phyloP scores from a whole-genome alignment of 2,113 vertebrate species.

The Nyctereutes procyonoides region DNA sequence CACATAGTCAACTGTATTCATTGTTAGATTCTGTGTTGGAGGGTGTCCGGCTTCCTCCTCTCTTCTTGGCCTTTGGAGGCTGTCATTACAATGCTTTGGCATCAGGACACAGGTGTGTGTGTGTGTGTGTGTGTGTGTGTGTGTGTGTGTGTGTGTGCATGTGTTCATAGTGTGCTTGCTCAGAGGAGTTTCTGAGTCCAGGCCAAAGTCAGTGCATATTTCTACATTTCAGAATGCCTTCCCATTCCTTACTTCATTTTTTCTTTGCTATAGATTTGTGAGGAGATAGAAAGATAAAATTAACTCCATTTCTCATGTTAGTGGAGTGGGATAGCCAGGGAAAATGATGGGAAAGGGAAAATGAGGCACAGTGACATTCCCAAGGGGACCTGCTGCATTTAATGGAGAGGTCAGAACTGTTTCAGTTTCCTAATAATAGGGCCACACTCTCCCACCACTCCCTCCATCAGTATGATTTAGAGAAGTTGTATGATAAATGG shows the following conservation, averaged over 20 bases:
- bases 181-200: neutral
- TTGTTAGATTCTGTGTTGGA: neutral
- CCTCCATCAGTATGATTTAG: neutral
- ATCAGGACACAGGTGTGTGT: neutral
- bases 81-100: neutral
- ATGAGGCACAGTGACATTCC: neutral
- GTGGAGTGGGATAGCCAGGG: neutral
- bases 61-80: neutral
- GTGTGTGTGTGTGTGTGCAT: neutral
- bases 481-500: neutral
- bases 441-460: rapidly evolving
- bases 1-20: neutral
- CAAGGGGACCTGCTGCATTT: neutral
- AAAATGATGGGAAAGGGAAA: neutral
- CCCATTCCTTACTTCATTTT: neutral
- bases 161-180: neutral
- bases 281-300: constrained; percentile 38
- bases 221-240: constrained; percentile 56
- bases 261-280: neutral
- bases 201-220: constrained; percentile 57
- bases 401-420: neutral
- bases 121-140: neutral
- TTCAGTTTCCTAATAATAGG: neutral
- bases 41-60: neutral
- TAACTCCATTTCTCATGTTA: neutral